These are phyloP conservation scores for Parnassius smintheus DNA, from an alignment of 2,888 invertebrate species.

Conservation along the genomic window DNA sequence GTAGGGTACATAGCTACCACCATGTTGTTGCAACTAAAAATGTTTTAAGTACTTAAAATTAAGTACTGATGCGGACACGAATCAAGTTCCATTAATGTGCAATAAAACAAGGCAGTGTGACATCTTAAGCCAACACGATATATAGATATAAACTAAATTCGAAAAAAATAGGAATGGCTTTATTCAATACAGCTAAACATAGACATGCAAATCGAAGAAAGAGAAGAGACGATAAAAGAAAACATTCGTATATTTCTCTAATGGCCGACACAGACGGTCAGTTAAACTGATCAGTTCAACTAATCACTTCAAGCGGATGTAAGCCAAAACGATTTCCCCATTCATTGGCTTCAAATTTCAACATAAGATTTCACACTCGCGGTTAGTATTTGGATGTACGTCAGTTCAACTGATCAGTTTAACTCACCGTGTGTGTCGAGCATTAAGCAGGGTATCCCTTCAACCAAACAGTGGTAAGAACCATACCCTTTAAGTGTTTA, in stretches of 20 bases:
- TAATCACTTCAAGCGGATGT: no score
- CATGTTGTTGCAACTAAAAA: slow-evolving; percentile 7
- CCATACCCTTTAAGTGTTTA: slow-evolving; percentile 46
- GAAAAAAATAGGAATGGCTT: slow-evolving; percentile 71
- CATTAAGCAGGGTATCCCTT: slow-evolving; percentile 44
- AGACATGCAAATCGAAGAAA: slow-evolving; percentile 32
- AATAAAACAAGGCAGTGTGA: slow-evolving; percentile 45
- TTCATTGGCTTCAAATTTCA: no score
- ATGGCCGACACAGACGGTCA: no score
- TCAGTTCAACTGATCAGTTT: no score
- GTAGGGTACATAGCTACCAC: not conserved
- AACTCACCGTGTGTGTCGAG: no score
- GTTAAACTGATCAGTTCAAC: no score
- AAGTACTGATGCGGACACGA: slow-evolving; percentile 15
- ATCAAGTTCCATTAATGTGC: slow-evolving; percentile 41
- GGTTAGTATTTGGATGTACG: no score
- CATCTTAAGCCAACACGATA: slow-evolving; percentile 40
- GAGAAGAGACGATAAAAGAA: slow-evolving; percentile 22
- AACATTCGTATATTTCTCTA: slow-evolving; percentile 11
- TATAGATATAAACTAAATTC: slow-evolving; percentile 58
- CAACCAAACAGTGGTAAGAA: slow-evolving; percentile 56
- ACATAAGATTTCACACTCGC: no score
- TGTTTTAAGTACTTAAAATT: slow-evolving; percentile 23
- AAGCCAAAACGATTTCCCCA: no score
- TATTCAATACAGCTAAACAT: slow-evolving; percentile 51